Evolutionary conservation across 2,113 vertebrate species (phyloP).

Genomic region (Lycaon pictus): DNA sequence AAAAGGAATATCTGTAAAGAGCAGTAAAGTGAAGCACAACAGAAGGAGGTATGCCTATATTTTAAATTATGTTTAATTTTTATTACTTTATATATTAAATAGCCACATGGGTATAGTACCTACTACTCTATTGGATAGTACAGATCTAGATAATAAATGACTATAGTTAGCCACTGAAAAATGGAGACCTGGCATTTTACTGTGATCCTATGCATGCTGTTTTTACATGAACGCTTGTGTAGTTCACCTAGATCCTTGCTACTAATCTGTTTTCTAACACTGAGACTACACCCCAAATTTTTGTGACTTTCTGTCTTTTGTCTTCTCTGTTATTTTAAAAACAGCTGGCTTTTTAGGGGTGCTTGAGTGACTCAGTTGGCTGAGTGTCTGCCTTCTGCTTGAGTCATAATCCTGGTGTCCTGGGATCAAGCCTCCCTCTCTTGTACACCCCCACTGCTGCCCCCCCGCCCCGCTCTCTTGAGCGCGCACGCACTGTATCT

Average conservation of each 20-base stretch:
- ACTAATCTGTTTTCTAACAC: neutral
- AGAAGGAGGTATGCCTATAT: neutral
- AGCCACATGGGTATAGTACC: neutral
- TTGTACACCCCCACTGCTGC: too few relatives aligned
- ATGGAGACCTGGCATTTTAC: neutral
- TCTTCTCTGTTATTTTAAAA: neutral
- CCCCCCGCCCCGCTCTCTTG: too few relatives aligned
- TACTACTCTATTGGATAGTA: neutral
- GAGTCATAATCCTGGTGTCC: too few relatives aligned
- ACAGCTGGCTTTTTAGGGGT: neutral
- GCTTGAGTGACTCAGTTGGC: too few relatives aligned
- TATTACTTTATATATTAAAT: neutral
- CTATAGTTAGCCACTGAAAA: neutral
- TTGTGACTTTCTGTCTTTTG: neutral
- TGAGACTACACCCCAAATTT: neutral
- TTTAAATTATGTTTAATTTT: neutral
- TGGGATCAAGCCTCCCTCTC: too few relatives aligned
- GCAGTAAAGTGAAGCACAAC: neutral
- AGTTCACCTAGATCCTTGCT: neutral
- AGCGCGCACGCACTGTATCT: too few relatives aligned
- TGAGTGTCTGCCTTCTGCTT: too few relatives aligned
- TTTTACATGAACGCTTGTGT: neutral
- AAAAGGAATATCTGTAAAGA: neutral
- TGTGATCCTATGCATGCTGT: neutral
- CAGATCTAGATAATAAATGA: neutral